These are phyloP conservation scores for Poecilia picta DNA, from an alignment of 2,797 vertebrate genomes.

Conservation along the genomic window DNA sequence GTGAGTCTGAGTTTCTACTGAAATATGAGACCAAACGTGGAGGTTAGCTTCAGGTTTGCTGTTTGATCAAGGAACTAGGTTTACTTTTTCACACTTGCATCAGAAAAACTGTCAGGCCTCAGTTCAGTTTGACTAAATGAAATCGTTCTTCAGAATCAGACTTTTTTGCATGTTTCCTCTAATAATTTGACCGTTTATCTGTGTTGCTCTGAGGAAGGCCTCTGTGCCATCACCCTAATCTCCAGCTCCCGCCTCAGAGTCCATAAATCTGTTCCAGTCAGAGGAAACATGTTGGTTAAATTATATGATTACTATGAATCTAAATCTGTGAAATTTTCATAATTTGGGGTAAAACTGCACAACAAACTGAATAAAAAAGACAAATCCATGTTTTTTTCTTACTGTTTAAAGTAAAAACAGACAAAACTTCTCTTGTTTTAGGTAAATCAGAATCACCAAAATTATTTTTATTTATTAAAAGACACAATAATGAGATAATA, in stretches of 20 bases:
- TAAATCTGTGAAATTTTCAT: too few species aligned
- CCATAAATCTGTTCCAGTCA: not conserved
- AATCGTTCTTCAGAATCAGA: not conserved
- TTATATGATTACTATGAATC: too few species aligned
- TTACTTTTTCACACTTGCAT: too few species aligned
- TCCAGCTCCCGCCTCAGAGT: not conserved
- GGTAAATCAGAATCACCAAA: too few species aligned
- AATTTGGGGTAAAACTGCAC: too few species aligned
- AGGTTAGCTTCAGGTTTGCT: not conserved
- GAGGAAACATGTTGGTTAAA: not conserved
- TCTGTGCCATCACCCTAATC: not conserved
- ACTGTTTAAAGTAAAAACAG: too few species aligned
- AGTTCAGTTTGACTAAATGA: not conserved
- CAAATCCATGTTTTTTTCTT: too few species aligned
- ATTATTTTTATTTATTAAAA: too few species aligned
- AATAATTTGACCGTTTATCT: too few species aligned
- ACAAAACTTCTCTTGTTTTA: too few species aligned
- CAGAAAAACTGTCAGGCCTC: not conserved
- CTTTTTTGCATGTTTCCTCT: not conserved
- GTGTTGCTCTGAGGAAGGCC: not conserved
- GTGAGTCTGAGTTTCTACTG: constrained; percentile 48
- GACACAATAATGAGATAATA: too few species aligned
- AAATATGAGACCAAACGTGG: not conserved
- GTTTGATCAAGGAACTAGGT: not conserved
- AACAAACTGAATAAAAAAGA: too few species aligned